Evolutionary conservation across 2,113 vertebrate genomes (phyloP).

Genomic region (Emydocephalus ijimae): DNA sequence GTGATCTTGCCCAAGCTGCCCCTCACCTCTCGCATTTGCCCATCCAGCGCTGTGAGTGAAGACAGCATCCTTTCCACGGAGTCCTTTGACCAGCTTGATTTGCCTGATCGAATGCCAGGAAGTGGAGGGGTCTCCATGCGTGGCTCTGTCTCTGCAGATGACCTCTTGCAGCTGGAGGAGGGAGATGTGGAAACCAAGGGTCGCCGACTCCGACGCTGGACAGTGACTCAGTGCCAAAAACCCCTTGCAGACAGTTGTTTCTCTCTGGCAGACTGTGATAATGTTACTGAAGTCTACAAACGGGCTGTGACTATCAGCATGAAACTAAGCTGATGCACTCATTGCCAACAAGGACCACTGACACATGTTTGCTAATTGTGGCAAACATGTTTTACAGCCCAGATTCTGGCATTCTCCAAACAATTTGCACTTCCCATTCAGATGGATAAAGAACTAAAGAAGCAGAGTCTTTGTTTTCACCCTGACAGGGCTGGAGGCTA

Average conservation of each 20-base stretch:
- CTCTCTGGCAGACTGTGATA: constrained; percentile 77
- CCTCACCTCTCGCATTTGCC: constrained; percentile 44
- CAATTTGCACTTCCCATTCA: not conserved
- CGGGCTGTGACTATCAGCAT: constrained; percentile 62
- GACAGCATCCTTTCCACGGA: constrained; percentile 96
- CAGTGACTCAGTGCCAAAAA: constrained; percentile 65
- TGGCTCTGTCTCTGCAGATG: constrained; percentile 84
- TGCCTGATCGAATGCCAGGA: constrained; percentile 69
- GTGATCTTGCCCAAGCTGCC: constrained; percentile 60
- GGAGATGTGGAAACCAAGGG: constrained; percentile 46
- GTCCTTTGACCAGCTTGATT: constrained; percentile 92
- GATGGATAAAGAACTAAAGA: not conserved
- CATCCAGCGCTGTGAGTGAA: constrained; percentile 80
- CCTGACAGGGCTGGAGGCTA: constrained; percentile 5
- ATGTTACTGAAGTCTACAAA: constrained; percentile 70
- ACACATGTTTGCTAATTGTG: not conserved
- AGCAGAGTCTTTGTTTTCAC: not conserved
- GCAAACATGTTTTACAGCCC: not conserved
- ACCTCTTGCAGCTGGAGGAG: constrained; percentile 78
- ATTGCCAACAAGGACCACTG: not conserved
- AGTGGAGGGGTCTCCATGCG: constrained; percentile 64
- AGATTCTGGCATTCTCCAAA: not conserved
- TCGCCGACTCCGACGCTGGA: constrained; percentile 64
- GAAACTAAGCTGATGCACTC: constrained; percentile 71
- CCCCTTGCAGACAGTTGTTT: constrained; percentile 71